Conservation (phyloP, 2,888 invertebrate species). For the Cephus sareptanus region DNA sequence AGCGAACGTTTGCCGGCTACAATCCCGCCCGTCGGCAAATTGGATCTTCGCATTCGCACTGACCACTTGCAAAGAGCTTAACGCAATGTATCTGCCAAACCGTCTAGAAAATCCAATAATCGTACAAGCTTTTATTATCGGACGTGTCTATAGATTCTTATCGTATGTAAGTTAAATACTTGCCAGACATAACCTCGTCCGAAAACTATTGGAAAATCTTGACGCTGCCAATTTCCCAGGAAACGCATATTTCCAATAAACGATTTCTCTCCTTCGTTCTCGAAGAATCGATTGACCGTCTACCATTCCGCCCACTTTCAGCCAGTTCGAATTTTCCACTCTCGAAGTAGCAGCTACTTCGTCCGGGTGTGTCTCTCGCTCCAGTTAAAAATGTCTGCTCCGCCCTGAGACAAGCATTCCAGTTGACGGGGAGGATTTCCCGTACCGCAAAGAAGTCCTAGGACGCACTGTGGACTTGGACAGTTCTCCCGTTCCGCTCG, state of each 20-base stretch:
- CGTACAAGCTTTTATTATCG: neutral
- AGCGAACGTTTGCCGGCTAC: slow-evolving; percentile 28
- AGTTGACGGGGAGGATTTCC: slow-evolving; percentile 12
- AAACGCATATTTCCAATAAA: neutral
- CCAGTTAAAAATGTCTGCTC: neutral
- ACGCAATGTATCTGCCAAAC: slow-evolving; percentile 18
- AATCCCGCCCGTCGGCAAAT: slow-evolving; percentile 24
- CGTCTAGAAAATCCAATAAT: slow-evolving; percentile 23
- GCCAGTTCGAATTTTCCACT: neutral
- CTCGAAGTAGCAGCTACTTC: neutral
- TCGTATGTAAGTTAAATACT: neutral
- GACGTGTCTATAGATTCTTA: neutral
- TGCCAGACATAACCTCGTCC: neutral
- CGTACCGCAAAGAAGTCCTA: slow-evolving; percentile 36
- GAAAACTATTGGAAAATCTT: neutral
- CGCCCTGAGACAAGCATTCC: neutral
- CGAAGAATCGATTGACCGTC: neutral
- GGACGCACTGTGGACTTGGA: slow-evolving; percentile 45
- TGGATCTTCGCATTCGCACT: slow-evolving; percentile 28
- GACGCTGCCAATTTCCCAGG: neutral
- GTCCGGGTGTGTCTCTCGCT: neutral
- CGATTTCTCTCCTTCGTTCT: neutral
- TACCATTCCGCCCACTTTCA: neutral
- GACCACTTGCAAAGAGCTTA: slow-evolving; percentile 33
- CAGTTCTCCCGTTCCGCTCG: slow-evolving; percentile 49